Evolutionary conservation across 2,113 vertebrate genomes (phyloP).

Genomic region (Rhadina sibilatrix): DNA sequence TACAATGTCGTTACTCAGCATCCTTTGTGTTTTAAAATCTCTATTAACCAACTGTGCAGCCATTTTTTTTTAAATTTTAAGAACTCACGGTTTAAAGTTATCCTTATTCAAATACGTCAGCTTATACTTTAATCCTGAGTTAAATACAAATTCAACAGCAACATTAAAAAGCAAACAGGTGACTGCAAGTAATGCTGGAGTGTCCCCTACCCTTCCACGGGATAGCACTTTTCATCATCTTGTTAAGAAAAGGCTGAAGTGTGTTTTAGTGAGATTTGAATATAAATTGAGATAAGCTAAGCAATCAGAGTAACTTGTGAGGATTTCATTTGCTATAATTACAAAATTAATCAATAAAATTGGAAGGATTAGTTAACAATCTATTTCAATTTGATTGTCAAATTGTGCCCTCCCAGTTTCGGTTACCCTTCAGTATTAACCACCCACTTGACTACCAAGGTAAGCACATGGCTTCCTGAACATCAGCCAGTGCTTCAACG

Average conservation of each 20-base stretch:
- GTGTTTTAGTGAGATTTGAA: slow-evolving; percentile 35
- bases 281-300: slow-evolving; percentile 43
- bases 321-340: slow-evolving; percentile 29
- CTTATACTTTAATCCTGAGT: slow-evolving; percentile 52
- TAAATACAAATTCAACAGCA: slow-evolving; percentile 51
- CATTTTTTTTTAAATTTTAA: neutral
- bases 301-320: slow-evolving; percentile 28
- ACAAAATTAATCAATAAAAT: slow-evolving; percentile 61
- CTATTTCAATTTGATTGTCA: slow-evolving; percentile 34
- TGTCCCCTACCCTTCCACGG: neutral
- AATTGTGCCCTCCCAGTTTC: neutral
- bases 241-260: slow-evolving; percentile 31
- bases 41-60: neutral
- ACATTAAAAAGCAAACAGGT: slow-evolving; percentile 55
- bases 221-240: slow-evolving; percentile 22
- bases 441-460: neutral
- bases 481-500: neutral
- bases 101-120: slow-evolving; percentile 24
- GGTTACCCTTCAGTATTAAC: neutral
- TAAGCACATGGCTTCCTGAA: neutral
- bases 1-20: neutral
- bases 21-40: neutral
- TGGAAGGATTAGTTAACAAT: slow-evolving; percentile 47
- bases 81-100: slow-evolving; percentile 20
- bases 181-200: neutral